Base-by-base conservation (phyloP, 2,113 vertebrate genomes). In the Prunella himalayana region DNA sequence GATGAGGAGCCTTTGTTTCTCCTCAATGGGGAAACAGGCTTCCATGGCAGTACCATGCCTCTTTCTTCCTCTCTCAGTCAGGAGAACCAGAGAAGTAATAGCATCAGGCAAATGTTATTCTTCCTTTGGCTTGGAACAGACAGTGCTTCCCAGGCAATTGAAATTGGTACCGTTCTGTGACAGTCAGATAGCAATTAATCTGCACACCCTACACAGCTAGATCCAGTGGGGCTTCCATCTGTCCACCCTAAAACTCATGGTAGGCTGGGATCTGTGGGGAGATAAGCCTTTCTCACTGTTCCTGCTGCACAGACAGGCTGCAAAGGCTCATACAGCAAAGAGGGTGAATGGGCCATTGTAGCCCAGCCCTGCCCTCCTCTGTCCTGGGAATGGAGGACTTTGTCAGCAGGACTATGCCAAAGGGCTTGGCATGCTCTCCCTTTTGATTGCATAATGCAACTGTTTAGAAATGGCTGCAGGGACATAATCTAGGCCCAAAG, bases 151-250 rank as follows among this genome's bases (percentile, higher is more conserved):
- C 61, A 83, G 79, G 88, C 85, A 83, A 92, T 69, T 86, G 69
- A 88, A 94, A 93, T 90, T 64, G 88, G 86, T 96, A 56, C 56
- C 3, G 0, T 84, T 93, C 86, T 93, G 86, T 1, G 0, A 70
- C 75, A 94, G 90, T 90, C 86, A 93, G 82, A 88, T 30, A 93
- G 72, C 69, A 94, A 96, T 93, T 96, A 96, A 83, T 92, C 88
- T 78, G 86, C 60, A 75, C 80, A 94, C 94, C 39, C 27, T 88
- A 61, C 68, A 76, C 85, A 84, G 80, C 57, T 92, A 93, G 57
- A 84, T 90, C 94, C 90, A 84, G 15, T 95, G 90, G 90, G 95
- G 72, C 80, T 96, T 94, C 92, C 93, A 96, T 96, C 96, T 93
- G 94, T 92, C 94, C 41, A 28, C 65, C 88, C 86, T 81, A 56